A percentile compares a stretch with the other conserved stretches of the same genome.
These are phyloP conservation scores for Ochropleura leucogaster DNA, from an alignment of 2,888 invertebrate species.

Conservation along the genomic window DNA sequence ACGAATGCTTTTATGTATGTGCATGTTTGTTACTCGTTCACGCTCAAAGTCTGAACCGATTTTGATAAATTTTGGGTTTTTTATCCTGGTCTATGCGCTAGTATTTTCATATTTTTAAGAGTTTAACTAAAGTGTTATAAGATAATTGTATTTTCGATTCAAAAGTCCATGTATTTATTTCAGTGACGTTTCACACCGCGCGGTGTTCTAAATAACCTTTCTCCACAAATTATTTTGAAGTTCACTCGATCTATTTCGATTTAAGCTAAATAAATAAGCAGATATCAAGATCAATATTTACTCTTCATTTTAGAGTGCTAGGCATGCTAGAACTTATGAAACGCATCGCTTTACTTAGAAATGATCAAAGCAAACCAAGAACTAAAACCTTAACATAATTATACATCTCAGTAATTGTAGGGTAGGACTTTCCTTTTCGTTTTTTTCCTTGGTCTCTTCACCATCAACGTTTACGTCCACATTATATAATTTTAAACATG, in stretches of 20 bases:
- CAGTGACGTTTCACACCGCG: no score
- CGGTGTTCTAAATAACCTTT: no score
- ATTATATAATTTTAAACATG: background rate
- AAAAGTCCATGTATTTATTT: no score
- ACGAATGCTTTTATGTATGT: no score
- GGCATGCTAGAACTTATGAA: conserved; percentile 16
- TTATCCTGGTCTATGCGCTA: no score
- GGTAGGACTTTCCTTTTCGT: background rate
- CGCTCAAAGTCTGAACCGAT: no score
- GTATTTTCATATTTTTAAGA: no score
- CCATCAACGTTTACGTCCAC: background rate
- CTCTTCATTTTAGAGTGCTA: conserved; percentile 16
- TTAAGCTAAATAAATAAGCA: conserved; percentile 28
- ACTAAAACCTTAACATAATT: background rate
- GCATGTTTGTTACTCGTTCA: no score
- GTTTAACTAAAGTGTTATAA: no score
- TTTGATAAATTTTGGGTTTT: no score
- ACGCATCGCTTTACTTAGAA: background rate
- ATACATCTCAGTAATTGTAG: background rate
- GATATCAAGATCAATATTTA: conserved; percentile 4
- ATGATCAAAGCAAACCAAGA: background rate
- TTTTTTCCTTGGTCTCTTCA: background rate
- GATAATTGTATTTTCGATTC: no score
- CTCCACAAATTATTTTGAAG: background rate
- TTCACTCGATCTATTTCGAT: background rate